A percentile compares a stretch with the other conserved stretches of the same genome.
Evolutionary conservation across 2,888 invertebrate species (phyloP).

Genomic region (Scaeva pyrastri): DNA sequence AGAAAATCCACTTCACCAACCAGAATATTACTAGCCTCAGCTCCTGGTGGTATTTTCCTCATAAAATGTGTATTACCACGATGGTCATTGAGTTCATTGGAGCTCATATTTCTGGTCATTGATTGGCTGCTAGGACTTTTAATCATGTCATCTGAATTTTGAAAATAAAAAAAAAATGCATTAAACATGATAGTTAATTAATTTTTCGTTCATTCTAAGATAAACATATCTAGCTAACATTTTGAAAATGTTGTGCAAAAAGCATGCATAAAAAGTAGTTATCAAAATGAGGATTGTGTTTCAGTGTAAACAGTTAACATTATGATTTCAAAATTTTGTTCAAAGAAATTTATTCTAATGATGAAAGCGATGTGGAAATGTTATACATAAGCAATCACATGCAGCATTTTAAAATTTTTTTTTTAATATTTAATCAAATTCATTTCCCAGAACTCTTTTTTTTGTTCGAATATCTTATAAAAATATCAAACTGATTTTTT

Average conservation of each 20-base stretch:
- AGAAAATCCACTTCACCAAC: conserved; percentile 99
- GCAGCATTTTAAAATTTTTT: conserved; percentile 55
- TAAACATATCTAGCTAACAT: conserved; percentile 50
- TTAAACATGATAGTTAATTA: neutral
- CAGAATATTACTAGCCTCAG: conserved; percentile 98
- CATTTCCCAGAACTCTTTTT: conserved; percentile 6
- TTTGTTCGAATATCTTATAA: conserved; percentile 6
- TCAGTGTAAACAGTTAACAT: conserved; percentile 5
- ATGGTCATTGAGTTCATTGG: conserved; percentile 87
- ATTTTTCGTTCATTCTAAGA: neutral
- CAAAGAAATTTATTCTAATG: neutral
- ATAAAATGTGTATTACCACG: conserved; percentile 95
- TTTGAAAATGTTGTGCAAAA: conserved; percentile 46
- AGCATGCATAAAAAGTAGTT: conserved; percentile 50
- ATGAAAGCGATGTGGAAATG: conserved; percentile 40
- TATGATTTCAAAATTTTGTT: neutral
- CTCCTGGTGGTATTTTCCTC: conserved; percentile 98
- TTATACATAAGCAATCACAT: conserved; percentile 45
- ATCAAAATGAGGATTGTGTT: conserved; percentile 1
- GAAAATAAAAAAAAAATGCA: conserved; percentile 78
- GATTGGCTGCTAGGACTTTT: conserved; percentile 93
- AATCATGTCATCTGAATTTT: conserved; percentile 86
- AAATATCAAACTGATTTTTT: neutral
- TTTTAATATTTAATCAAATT: conserved; percentile 14
- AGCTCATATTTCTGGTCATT: conserved; percentile 91